These are phyloP conservation scores for Oceanites oceanicus DNA, from an alignment of 2,113 vertebrate genomes.

Conservation along the genomic window DNA sequence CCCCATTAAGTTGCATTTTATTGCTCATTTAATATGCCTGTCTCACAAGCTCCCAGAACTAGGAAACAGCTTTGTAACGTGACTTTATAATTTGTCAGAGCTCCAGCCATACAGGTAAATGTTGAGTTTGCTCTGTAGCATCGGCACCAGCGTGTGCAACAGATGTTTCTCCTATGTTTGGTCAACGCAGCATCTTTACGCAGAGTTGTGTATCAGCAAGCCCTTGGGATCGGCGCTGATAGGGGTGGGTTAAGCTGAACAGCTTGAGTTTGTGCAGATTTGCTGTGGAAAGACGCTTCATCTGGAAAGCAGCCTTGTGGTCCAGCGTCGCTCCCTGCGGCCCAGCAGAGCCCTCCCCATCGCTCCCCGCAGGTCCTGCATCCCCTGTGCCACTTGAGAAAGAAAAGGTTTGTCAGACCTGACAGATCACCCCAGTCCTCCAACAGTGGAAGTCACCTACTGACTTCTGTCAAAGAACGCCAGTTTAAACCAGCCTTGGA, in stretches of 20 bases:
- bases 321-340: background rate
- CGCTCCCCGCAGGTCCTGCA: background rate
- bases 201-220: background rate
- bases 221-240: background rate
- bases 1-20: conserved; percentile 59
- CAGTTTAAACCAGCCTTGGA: background rate
- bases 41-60: background rate
- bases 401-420: background rate
- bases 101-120: background rate
- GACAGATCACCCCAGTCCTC: background rate
- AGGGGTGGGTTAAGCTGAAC: background rate
- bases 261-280: background rate
- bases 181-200: rapidly evolving
- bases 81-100: background rate
- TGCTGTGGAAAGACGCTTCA: background rate
- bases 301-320: rapidly evolving
- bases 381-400: background rate
- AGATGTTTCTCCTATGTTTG: background rate
- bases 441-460: background rate
- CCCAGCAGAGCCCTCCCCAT: background rate
- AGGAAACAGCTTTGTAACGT: background rate
- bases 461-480: background rate
- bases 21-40: conserved; percentile 35
- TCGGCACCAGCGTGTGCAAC: background rate
- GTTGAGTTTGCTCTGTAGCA: background rate